phyloP scores from a whole-genome alignment of 2,797 vertebrate genomes.

The Enteromius fasciolatus region DNA sequence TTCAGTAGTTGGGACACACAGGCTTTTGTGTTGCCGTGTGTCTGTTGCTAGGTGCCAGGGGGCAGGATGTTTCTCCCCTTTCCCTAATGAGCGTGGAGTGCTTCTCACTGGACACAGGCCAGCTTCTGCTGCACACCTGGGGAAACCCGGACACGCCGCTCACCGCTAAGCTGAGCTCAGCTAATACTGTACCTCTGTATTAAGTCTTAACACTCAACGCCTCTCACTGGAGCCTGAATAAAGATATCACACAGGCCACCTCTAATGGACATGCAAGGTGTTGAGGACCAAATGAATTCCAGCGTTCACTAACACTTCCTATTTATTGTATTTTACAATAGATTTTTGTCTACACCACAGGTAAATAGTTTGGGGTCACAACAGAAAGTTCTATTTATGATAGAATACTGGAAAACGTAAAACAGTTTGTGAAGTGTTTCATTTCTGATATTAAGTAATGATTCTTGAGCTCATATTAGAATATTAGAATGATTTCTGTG shows the following conservation, averaged over 20 bases:
- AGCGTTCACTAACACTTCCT: not conserved
- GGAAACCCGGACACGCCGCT: slow-evolving; percentile 54
- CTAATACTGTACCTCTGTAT: slow-evolving; percentile 20
- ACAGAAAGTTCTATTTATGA: not conserved
- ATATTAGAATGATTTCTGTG: not conserved
- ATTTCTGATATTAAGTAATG: not conserved
- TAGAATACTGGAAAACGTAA: not conserved
- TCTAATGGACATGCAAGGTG: slow-evolving; percentile 8
- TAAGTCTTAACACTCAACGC: slow-evolving; percentile 10
- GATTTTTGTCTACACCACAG: not conserved
- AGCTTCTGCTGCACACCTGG: slow-evolving; percentile 73
- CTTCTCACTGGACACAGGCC: slow-evolving; percentile 71
- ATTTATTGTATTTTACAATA: not conserved
- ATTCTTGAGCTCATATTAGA: not conserved
- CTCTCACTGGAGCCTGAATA: not conserved
- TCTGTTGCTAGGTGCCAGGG: slow-evolving; percentile 72
- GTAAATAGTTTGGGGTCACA: not conserved
- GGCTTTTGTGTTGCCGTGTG: slow-evolving; percentile 73
- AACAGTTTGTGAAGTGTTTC: not conserved
- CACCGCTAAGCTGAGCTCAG: slow-evolving; percentile 34
- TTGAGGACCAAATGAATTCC: not conserved
- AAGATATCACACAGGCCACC: slow-evolving; percentile 1
- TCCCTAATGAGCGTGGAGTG: slow-evolving; percentile 73
- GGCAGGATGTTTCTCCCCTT: slow-evolving; percentile 68
- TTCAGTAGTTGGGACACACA: slow-evolving; percentile 77